Conservation (phyloP, 35 echinoderm and acorn worm species). For the Heliocidaris erythrogramma region DNA sequence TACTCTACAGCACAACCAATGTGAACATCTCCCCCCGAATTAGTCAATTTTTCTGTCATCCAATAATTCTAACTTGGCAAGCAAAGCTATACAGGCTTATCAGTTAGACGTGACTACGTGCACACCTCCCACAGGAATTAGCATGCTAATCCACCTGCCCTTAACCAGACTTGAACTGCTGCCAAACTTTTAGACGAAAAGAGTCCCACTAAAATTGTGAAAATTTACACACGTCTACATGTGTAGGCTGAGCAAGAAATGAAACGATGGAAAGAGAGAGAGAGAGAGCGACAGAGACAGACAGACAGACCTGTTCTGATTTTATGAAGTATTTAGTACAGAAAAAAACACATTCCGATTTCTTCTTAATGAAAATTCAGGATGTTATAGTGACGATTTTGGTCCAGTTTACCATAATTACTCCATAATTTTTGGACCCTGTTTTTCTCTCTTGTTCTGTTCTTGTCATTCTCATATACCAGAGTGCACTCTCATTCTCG, state of each 20-base stretch:
- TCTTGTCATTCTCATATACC: too few species aligned
- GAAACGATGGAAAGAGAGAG: too few species aligned
- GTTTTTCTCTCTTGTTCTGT: too few species aligned
- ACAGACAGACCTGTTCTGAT: not conserved
- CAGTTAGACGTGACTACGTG: not conserved
- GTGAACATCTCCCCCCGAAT: not conserved
- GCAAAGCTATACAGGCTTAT: not conserved
- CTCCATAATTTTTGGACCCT: too few species aligned
- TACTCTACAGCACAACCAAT: not conserved
- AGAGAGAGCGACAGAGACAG: too few species aligned
- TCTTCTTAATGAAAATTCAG: not conserved
- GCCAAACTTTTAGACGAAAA: not conserved
- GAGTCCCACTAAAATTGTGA: not conserved
- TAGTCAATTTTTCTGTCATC: not conserved
- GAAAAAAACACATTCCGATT: not conserved
- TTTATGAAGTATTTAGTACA: not conserved
- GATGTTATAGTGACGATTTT: too few species aligned
- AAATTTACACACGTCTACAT: not conserved
- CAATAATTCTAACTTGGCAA: not conserved
- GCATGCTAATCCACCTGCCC: not conserved
- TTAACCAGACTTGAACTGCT: not conserved
- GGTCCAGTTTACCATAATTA: not conserved
- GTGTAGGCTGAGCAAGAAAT: not conserved
- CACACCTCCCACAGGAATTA: not conserved
- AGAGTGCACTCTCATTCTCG: too few species aligned